phyloP scores from a whole-genome alignment of 2,888 invertebrate genomes.

The Coleophora flavipennella region DNA sequence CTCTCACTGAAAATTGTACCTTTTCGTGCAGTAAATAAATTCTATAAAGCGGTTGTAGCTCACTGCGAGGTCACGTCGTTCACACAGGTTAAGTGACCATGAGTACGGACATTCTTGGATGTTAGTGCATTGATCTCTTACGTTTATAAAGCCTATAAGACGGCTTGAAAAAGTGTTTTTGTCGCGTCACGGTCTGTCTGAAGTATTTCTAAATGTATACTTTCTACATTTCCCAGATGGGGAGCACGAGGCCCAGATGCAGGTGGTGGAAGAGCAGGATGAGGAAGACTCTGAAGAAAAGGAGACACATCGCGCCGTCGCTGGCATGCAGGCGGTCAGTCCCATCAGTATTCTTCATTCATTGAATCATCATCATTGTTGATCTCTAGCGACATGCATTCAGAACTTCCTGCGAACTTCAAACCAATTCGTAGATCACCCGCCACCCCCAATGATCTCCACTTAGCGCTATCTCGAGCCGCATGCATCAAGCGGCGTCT shows the following conservation, averaged over 20 bases:
- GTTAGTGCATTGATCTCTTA: no score
- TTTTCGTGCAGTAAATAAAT: no score
- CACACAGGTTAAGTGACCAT: no score
- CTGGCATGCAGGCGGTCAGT: constrained; percentile 52
- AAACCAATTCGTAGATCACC: background rate
- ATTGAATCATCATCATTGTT: background rate
- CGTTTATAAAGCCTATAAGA: no score
- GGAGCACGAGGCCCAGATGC: constrained; percentile 43
- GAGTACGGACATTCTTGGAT: no score
- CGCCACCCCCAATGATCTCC: background rate
- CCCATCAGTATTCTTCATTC: no score
- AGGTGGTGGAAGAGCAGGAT: constrained; percentile 40
- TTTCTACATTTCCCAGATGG: constrained; percentile 1
- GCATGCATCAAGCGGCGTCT: background rate
- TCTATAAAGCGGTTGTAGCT: no score
- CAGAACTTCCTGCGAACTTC: background rate
- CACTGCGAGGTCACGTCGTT: no score
- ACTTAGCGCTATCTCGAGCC: background rate
- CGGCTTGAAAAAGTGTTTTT: no score
- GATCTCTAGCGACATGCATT: background rate
- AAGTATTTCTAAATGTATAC: no score
- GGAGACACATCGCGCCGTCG: constrained; percentile 55
- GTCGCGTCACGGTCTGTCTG: no score
- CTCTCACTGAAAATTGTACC: no score
- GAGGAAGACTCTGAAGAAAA: constrained; percentile 33